phyloP scores from a whole-genome alignment of 1,140 invertebrate species.

The Hyposmocoma kahamanoa region DNA sequence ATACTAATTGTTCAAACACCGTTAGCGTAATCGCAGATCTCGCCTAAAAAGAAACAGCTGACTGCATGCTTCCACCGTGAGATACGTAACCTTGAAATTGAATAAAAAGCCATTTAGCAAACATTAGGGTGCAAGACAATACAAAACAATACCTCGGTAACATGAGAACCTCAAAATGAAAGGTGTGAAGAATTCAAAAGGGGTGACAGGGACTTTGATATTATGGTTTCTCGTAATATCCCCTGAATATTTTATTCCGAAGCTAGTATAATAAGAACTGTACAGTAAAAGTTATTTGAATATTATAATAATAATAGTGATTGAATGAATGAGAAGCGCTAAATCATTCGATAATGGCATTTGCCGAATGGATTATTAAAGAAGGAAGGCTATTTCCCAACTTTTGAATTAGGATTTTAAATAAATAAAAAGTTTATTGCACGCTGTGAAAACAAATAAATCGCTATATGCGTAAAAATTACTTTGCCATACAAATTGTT shows the following conservation, averaged over 20 bases:
- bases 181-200: conserved; percentile 22
- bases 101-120: conserved; percentile 35
- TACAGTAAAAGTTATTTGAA: too few species aligned
- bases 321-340: conserved; percentile 9
- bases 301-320: conserved; percentile 9
- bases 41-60: conserved; percentile 25
- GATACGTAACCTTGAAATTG: conserved; percentile 33
- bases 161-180: conserved; percentile 19
- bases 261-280: too few species aligned
- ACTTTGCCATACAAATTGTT: too few species aligned
- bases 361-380: conserved; percentile 3
- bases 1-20: too few species aligned
- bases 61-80: conserved; percentile 20
- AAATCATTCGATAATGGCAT: conserved; percentile 13
- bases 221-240: not conserved
- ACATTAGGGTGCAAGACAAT: conserved; percentile 31
- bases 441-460: too few species aligned
- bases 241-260: too few species aligned
- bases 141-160: conserved; percentile 8
- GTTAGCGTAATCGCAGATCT: too few species aligned
- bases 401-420: too few species aligned
- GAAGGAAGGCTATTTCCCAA: too few species aligned
- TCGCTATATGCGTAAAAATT: too few species aligned
- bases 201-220: conserved; percentile 12
- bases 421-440: too few species aligned